Base-by-base conservation (phyloP, 2,797 vertebrate genomes). In the Sebastes jordani region DNA sequence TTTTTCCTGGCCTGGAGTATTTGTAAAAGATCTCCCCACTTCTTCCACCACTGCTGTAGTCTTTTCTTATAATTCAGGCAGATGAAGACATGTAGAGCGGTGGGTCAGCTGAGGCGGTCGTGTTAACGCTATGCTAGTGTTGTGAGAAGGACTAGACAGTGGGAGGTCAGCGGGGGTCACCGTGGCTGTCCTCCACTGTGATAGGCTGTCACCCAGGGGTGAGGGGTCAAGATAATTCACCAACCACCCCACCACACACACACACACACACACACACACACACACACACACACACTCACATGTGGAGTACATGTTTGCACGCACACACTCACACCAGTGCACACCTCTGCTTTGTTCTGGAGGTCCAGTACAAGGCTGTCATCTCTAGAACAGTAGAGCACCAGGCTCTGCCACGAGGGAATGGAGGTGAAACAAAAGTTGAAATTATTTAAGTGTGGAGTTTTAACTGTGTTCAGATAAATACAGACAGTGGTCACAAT, bases 181-280 rank as follows among this genome's bases (percentile, higher is more conserved):
- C 54, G 82, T 93, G 90, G 92, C 91, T 95, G 93, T 95, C 93
- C 94, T 91, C 86, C 85, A n/a, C 93, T 93, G 91, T 94, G 94
- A 94, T 95, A 94, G 93, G 93, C 94, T 94, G 93, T 95, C 93
- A 94, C 93, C 93, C 86, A 10, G 80, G 86, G 93, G 90, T 91
- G 64, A 92, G 77, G 75, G 93, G 92, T 95, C 92, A 91, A 68
- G 62, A 76, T 92, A 94, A 95, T 95, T n/a, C n/a, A n/a, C n/a
- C n/a, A n/a, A n/a, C n/a, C n/a, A n/a, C n/a, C n/a, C n/a, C n/a
- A n/a, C n/a, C 42, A 32, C 78, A 55, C 46, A 22, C 87, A 74
- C 86, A 88, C 81, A 72, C 80, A 46, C 65, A 66, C 59, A 38
- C 74, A 70, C 49, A 54, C 34, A 71, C 55, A 71, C 71, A 61